Evolutionary conservation across 2,797 vertebrate genomes (phyloP), one percentile per base, ranked within the genome.

Genomic region (Bucorvus abyssinicus): DNA sequence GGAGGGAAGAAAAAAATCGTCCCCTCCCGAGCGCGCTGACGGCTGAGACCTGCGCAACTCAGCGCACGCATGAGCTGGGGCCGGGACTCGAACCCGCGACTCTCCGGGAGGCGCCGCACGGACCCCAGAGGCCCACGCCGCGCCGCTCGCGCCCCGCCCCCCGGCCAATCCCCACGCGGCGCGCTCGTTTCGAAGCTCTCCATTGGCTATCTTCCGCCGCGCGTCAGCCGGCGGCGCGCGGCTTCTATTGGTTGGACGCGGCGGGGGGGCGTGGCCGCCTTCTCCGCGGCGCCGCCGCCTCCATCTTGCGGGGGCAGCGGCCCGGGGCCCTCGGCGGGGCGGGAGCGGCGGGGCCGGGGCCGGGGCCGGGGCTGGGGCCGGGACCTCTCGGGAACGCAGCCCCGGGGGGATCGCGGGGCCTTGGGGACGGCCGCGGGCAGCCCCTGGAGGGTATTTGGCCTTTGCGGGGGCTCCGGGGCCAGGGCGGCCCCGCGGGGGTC

Each of bases 101-200:
- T 1, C 7, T 8, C 0, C 0, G 2, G 2, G 17, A n/a, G n/a
- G n/a, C n/a, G n/a, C n/a, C n/a, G n/a, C n/a, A n/a, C 20, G 3
- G 22, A 4, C 16, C 13, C 23, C 3, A 27, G 42, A 20, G 27
- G 12, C 63, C 11, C 53, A 2, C 44, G 32, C 87, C 40, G 53
- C 30, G 9, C 26, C 23, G 7, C 30, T 29, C 14, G 1, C 7
- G 21, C 50, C 68, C 29, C 61, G 12, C 34, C 19, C 6, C 3
- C 1, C 30, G 12, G 0, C 93, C 95, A 89, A 69, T 61, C 73
- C 4, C 42, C 13, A n/a, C 29, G 17, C 36, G 1, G 65, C 5
- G 8, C 6, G 12, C 16, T 1, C 19, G 3, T 9, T 1, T 1
- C 15, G 5, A 1, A 7, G 59, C 24, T n/a, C 0, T 2, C 30